Conservation (phyloP, 2,888 invertebrate species). For the Cybosia mesomella region DNA sequence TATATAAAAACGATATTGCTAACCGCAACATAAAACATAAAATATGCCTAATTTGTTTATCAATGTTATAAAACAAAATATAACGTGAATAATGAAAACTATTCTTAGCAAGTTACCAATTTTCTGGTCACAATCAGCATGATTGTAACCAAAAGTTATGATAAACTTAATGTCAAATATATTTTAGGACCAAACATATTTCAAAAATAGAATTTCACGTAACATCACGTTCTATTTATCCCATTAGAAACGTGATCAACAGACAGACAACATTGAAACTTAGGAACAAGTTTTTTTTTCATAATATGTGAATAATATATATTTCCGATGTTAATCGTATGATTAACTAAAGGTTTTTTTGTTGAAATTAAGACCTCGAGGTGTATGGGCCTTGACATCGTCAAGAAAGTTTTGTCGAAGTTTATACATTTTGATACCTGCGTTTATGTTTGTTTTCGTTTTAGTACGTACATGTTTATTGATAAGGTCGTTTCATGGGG, state of each 20-base stretch:
- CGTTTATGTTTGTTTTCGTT: constrained; percentile 12
- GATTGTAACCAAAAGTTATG: neutral
- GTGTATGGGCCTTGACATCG: constrained; percentile 18
- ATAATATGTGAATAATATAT: neutral
- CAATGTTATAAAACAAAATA: neutral
- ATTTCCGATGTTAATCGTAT: constrained; percentile 10
- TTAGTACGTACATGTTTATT: constrained; percentile 9
- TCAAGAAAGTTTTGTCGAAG: constrained; percentile 12
- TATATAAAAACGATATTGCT: neutral
- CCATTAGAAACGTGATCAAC: constrained; percentile 11
- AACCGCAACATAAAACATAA: neutral
- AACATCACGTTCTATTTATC: neutral
- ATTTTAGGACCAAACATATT: constrained; percentile 7
- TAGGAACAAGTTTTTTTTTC: constrained; percentile 14
- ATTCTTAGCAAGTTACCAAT: neutral
- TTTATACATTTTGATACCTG: neutral
- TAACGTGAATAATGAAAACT: no score
- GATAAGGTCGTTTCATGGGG: constrained; percentile 3
- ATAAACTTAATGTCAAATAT: constrained; percentile 9
- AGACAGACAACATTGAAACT: constrained; percentile 2
- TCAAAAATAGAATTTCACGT: constrained; percentile 2
- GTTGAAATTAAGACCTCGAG: constrained; percentile 11
- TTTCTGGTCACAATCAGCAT: neutral
- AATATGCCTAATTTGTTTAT: neutral
- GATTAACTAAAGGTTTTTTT: constrained; percentile 3